Evolutionary conservation across 2,888 invertebrate species (phyloP), one percentile per base, ranked within the genome.

Genomic region (Notodonta ziczac): DNA sequence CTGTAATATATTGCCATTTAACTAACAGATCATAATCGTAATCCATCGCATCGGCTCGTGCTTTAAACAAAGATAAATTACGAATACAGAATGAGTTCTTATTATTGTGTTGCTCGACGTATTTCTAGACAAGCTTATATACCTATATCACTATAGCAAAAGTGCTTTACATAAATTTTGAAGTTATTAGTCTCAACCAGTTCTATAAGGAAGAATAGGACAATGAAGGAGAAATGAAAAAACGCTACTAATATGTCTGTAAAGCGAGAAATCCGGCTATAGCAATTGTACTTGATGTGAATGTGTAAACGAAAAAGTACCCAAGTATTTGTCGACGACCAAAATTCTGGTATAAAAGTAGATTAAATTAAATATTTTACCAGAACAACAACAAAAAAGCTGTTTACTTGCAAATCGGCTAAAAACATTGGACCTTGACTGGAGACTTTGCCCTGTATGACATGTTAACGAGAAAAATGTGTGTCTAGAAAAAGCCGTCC

Each of bases 391-490:
- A 9, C 42, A 42, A 42, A 42, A 7, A 4, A 46, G 46, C 13
- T 10, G 10, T 46, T 13, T n/a, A 10, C 46, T 46, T 46, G 5
- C 13, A 46, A 46, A 46, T 24, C 13, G n/a, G 10, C 24, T 9
- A 51, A 24, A 51, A 51, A 6, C 2, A 55, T 13, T 8, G 50
- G 35, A 56, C 57, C 56, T 44, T 65, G 60, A 55, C 65, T 69
- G 66, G 70, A 46, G 70, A 69, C 64, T 69, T 76, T 72, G 69
- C 66, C 72, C 63, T 61, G 60, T 66, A 63, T 68, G 66, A 68
- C 59, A 60, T 64, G 56, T 65, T 66, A 66, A 67, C 63, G 62
- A 63, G 65, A 71, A 67, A 79, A 73, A 66, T 66, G 61, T 67
- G 60, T 67, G 70, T 66, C 61, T 63, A 64, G 52, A 67, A 73